Base-by-base conservation (phyloP, 2,113 vertebrate species). In the Pygoscelis antarcticus region DNA sequence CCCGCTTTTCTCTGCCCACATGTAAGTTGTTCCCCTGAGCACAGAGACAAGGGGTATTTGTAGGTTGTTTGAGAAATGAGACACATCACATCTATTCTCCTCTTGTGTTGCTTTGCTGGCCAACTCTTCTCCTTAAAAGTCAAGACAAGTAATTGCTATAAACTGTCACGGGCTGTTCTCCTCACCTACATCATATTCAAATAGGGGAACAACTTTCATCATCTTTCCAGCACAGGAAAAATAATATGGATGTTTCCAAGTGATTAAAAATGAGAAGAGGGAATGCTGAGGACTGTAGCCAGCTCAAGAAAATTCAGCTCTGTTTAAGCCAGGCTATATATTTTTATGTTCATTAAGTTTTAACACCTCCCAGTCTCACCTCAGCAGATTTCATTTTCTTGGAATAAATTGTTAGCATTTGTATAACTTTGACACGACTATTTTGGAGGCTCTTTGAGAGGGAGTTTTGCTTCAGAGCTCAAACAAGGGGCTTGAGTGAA, bases 371-470 rank as follows among this genome's bases (percentile, higher is more conserved):
- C 30, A 80, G 89, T 93, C 79, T 93, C 95, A 94, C 91, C 70
- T 94, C 72, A 92, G 68, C n/a, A 86, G 84, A 74, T 95, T 93
- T 94, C 46, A 92, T 89, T 94, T 97, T 91, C 87, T 93, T 85
- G 68, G 69, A 95, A 92, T 91, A 88, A 96, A 82, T 90, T 83
- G 78, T 95, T 95, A 93, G 15, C 54, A 23, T 90, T 94, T 72
- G 36, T 89, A 36, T 83, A 83, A 86, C 57, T 87, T 94, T 19
- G 17, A 86, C 29, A 42, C 1, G 2, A 65, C 81, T 69, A 54
- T 90, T 90, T 81, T 82, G 72, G 71, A 85, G 72, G 66, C 27
- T 64, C 22, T 62, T 83, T 60, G 52, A 82, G 82, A 66, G 25
- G 29, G 13, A 15, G 13, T 51, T 78, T 94, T 91, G n/a, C 91